phyloP scores from a whole-genome alignment of 2,888 invertebrate species.

The Dinocampus coccinellae region DNA sequence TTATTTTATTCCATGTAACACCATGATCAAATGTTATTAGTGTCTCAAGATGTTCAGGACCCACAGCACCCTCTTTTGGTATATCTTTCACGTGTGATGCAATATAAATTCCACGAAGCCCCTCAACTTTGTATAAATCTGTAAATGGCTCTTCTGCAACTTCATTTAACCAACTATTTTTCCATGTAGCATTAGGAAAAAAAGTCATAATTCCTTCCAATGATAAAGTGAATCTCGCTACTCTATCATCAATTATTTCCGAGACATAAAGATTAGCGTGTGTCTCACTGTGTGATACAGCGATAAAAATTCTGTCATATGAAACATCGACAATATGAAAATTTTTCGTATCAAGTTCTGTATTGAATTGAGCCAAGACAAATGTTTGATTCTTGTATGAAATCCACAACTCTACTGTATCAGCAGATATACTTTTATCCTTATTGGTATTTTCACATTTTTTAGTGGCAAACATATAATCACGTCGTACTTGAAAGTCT shows the following conservation, averaged over 20 bases:
- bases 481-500: slow-evolving; percentile 86
- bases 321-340: slow-evolving; percentile 89
- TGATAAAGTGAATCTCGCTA: slow-evolving; percentile 80
- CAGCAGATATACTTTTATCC: slow-evolving; percentile 13
- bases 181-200: slow-evolving; percentile 86
- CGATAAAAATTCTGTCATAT: slow-evolving; percentile 83
- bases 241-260: slow-evolving; percentile 75
- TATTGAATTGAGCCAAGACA: slow-evolving; percentile 81
- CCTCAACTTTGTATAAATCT: slow-evolving; percentile 89
- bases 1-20: slow-evolving; percentile 82
- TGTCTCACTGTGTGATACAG: slow-evolving; percentile 82
- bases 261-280: slow-evolving; percentile 86
- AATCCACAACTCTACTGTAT: slow-evolving; percentile 77
- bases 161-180: slow-evolving; percentile 84
- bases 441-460: slow-evolving; percentile 74
- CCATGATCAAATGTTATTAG: slow-evolving; percentile 91
- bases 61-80: slow-evolving; percentile 71
- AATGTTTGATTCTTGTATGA: slow-evolving; percentile 82
- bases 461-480: slow-evolving; percentile 88
- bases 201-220: slow-evolving; percentile 86
- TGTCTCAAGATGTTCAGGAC: slow-evolving; percentile 82
- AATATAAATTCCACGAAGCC: slow-evolving; percentile 89
- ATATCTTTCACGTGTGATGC: slow-evolving; percentile 81
- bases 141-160: slow-evolving; percentile 86
- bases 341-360: slow-evolving; percentile 75